Base-by-base conservation (phyloP, 2,797 vertebrate genomes). In the Uromys caudimaculatus region DNA sequence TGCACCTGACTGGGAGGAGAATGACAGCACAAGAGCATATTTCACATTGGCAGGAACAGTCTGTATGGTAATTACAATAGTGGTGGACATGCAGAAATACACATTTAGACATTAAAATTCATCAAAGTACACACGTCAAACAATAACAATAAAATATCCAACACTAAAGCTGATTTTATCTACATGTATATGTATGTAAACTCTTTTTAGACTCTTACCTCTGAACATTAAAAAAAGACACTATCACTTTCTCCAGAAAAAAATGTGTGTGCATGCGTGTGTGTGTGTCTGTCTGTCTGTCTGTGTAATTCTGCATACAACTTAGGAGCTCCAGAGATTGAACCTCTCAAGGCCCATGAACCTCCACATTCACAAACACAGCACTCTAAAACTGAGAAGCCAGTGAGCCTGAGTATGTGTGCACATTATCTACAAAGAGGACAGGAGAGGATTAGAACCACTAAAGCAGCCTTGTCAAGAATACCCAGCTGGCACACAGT, bases 71-170 rank as follows among this genome's bases (percentile, higher is more conserved):
- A 92, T 82, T 78, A 91, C 0, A 91, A 86, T 0, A 90, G 27
- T 76, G 19, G 27, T 56, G 21, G 7, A 96, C 87, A 84, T 87
- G 82, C 4, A 82, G 54, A 54, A 56, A 2, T 21, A 87, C 47
- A 89, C 19, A 41, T 47, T 47, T 17, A 82, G 38, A 29, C 67
- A 29, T 88, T 95, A 78, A 90, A 94, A 94, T 21, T 92, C 56
- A 97, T 90, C 77, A 90, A 92, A 92, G 78, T 77, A 90, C 10
- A 93, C 0, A 87, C 14, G 88, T 76, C 52, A 96, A 92, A 71
- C 56, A n/a, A 44, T 47, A 67, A 23, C 71, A 90, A 90, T 41
- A 96, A 95, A 87, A 77, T 88, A 71, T 27, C 64, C 13, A 38
- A 90, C 8, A 69, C 64, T 17, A 92, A 92, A 93, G 12, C 50